These are phyloP conservation scores for Leptopilina syphax DNA, from an alignment of 2,888 invertebrate genomes.

Conservation along the genomic window DNA sequence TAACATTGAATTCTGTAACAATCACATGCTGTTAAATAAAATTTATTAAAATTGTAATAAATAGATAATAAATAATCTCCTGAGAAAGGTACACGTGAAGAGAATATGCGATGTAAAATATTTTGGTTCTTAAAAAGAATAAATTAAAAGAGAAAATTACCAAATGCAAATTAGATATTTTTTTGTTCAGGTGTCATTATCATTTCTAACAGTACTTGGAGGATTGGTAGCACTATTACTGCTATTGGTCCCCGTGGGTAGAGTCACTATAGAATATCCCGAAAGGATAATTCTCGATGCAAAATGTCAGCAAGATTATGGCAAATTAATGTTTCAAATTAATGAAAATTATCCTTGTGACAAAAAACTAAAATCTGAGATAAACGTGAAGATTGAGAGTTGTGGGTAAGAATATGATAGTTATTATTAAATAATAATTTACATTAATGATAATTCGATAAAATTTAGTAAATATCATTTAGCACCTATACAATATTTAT, in stretches of 20 bases:
- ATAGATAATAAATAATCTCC: too few relatives aligned
- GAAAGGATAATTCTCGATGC: conserved; percentile 80
- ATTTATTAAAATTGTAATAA: too few relatives aligned
- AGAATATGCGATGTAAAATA: too few relatives aligned
- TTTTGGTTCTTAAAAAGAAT: too few relatives aligned
- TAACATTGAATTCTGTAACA: too few relatives aligned
- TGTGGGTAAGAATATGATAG: conserved; percentile 66
- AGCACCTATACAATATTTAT: background rate
- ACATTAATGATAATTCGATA: too few relatives aligned
- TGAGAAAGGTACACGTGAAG: too few relatives aligned
- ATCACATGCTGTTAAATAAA: too few relatives aligned
- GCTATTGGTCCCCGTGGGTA: conserved; percentile 84
- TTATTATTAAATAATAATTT: background rate
- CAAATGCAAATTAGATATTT: background rate
- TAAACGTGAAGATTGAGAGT: conserved; percentile 67
- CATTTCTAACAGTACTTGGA: conserved; percentile 83
- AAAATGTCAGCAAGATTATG: conserved; percentile 75
- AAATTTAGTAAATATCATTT: background rate
- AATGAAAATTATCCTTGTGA: conserved; percentile 68
- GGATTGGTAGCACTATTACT: conserved; percentile 83
- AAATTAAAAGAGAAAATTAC: too few relatives aligned
- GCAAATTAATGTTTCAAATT: conserved; percentile 65
- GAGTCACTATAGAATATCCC: conserved; percentile 83
- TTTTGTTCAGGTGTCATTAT: conserved; percentile 81
- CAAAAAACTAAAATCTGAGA: conserved; percentile 58